These are phyloP conservation scores for Kryptolebias marmoratus DNA, from an alignment of 2,113 vertebrate species.

Conservation along the genomic window DNA sequence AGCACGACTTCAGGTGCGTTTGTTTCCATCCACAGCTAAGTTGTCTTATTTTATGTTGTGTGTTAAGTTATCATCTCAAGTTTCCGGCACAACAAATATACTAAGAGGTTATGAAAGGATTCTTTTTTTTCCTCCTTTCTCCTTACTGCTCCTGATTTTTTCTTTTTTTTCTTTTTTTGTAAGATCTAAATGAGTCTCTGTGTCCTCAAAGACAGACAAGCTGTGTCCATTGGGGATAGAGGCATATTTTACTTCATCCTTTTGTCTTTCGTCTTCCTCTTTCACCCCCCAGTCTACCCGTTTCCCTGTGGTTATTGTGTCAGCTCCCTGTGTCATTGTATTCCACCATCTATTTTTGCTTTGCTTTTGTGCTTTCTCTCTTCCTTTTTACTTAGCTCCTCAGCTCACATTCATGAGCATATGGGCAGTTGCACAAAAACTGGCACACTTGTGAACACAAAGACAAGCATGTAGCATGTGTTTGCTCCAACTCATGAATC, in stretches of 20 bases:
- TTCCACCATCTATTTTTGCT: constrained; percentile 53
- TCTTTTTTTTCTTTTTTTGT: not conserved
- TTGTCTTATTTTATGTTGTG: constrained; percentile 51
- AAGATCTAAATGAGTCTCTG: constrained; percentile 43
- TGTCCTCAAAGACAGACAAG: constrained; percentile 50
- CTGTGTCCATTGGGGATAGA: constrained; percentile 52
- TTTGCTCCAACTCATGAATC: constrained; percentile 35
- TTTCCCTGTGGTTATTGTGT: constrained; percentile 39
- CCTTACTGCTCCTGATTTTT: constrained; percentile 19
- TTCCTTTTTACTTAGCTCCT: constrained; percentile 25
- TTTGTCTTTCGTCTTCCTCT: constrained; percentile 39
- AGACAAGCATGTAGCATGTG: constrained; percentile 22
- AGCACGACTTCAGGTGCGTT: constrained; percentile 45
- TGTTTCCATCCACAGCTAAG: constrained; percentile 25
- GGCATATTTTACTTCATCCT: constrained; percentile 41
- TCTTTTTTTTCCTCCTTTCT: constrained; percentile 18
- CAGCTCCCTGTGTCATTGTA: constrained; percentile 42
- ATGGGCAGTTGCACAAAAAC: constrained; percentile 33
- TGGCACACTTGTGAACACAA: constrained; percentile 50
- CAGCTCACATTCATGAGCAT: constrained; percentile 46
- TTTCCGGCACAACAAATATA: constrained; percentile 36
- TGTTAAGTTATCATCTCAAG: constrained; percentile 38
- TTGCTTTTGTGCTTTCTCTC: constrained; percentile 44
- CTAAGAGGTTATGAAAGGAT: constrained; percentile 22
- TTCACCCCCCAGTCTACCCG: constrained; percentile 6